These are phyloP conservation scores for Aplodontia rufa DNA, from an alignment of 2,113 vertebrate genomes.

Conservation along the genomic window DNA sequence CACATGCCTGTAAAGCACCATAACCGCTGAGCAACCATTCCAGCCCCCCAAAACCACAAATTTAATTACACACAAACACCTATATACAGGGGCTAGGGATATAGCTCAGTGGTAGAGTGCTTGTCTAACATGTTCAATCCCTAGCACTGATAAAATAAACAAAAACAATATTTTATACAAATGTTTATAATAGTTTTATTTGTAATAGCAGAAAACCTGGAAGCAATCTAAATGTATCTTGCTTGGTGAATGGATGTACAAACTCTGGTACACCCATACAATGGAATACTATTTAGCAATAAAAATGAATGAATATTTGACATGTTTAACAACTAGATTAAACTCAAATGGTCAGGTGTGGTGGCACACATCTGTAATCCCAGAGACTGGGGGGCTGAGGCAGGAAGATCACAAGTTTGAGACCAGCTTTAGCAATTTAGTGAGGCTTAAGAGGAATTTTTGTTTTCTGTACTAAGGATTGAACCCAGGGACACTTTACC, in stretches of 20 bases:
- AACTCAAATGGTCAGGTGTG: neutral
- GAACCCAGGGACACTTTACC: no score
- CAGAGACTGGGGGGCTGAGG: no score
- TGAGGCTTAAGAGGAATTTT: no score
- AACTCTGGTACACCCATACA: neutral
- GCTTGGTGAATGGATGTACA: neutral
- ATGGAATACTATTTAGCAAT: no score
- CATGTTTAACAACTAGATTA: neutral
- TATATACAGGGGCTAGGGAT: neutral
- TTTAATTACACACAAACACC: neutral
- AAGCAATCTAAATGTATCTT: neutral
- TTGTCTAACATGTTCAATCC: neutral
- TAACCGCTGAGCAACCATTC: no score
- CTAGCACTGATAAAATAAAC: neutral
- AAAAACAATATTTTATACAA: neutral
- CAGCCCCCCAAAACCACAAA: conserved; percentile 41
- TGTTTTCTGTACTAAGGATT: no score
- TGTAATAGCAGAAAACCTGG: neutral
- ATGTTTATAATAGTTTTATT: neutral
- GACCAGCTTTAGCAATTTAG: no score
- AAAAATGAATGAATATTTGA: neutral
- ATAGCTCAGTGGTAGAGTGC: neutral
- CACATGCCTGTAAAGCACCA: no score
- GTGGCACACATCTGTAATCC: no score
- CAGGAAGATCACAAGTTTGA: no score